phyloP scores from a whole-genome alignment of 2,888 invertebrate genomes.

The Bugulina stolonifera region DNA sequence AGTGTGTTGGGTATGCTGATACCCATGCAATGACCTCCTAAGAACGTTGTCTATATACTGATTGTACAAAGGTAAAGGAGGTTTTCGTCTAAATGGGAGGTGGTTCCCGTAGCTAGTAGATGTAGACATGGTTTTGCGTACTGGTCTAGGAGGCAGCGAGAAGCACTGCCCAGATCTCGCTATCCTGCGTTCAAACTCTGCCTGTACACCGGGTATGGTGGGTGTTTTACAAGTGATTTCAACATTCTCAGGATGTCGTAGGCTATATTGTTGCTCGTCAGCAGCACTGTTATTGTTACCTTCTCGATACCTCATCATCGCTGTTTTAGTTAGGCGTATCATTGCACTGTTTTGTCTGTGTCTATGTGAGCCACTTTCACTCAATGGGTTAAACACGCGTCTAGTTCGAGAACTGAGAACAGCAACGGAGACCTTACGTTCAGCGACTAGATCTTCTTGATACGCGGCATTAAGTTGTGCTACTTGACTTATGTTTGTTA shows the following conservation, averaged over 20 bases:
- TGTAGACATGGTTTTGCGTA: not conserved
- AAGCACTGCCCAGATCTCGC: not conserved
- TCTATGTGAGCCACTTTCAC: not conserved
- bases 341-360: not conserved
- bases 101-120: slow-evolving; percentile 10
- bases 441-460: not conserved
- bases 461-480: not conserved
- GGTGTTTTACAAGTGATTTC: not conserved
- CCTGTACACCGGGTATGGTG: not conserved
- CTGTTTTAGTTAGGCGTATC: slow-evolving; percentile 13
- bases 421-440: not conserved
- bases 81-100: slow-evolving; percentile 15
- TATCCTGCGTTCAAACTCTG: not conserved
- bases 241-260: slow-evolving; percentile 5
- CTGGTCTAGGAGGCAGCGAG: not conserved
- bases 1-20: slow-evolving; percentile 25
- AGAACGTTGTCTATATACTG: not conserved
- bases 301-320: not conserved
- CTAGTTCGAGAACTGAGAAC: not conserved
- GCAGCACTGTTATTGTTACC: not conserved
- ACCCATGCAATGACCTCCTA: slow-evolving; percentile 12
- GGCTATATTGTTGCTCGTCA: not conserved
- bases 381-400: not conserved
- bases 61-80: not conserved
- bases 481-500: not conserved